phyloP scores from a whole-genome alignment of 2,113 vertebrate species.

The Thalassoma bifasciatum region DNA sequence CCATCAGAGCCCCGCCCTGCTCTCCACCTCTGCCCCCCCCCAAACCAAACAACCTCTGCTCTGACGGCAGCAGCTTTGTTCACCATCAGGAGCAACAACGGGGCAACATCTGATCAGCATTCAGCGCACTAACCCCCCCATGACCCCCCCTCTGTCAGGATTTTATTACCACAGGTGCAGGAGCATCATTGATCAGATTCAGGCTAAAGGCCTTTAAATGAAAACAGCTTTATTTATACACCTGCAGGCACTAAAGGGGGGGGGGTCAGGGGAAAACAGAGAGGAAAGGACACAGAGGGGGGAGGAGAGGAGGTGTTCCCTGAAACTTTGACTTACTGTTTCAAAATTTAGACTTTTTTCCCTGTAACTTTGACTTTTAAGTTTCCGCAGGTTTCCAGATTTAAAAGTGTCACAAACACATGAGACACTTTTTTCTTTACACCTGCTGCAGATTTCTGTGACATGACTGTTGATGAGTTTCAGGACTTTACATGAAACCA shows the following conservation, averaged over 20 bases:
- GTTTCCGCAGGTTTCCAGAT: no score
- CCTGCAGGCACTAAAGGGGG: conserved; percentile 86
- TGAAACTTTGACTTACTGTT: no score
- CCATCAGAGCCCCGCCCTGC: background rate
- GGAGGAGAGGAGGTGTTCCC: conserved; percentile 53
- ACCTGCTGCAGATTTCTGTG: no score
- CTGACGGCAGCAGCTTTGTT: conserved; percentile 69
- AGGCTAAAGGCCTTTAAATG: conserved; percentile 83
- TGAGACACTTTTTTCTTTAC: no score
- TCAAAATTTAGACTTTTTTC: no score
- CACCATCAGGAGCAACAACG: conserved; percentile 78
- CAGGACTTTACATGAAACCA: no score
- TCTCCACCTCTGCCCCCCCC: conserved; percentile 3
- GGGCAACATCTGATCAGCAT: conserved; percentile 85
- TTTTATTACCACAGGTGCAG: conserved; percentile 91
- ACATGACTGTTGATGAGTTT: no score
- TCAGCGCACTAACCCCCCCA: conserved; percentile 76
- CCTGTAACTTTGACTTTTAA: no score
- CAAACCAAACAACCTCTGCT: conserved; percentile 62
- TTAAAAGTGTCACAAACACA: no score
- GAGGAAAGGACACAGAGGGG: conserved; percentile 57
- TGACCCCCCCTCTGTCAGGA: conserved; percentile 70
- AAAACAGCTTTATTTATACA: conserved; percentile 90
- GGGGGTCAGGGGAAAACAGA: conserved; percentile 70
- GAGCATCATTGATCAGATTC: conserved; percentile 85